These are phyloP conservation scores for Emys orbicularis DNA, from an alignment of 2,797 vertebrate species.

Conservation along the genomic window DNA sequence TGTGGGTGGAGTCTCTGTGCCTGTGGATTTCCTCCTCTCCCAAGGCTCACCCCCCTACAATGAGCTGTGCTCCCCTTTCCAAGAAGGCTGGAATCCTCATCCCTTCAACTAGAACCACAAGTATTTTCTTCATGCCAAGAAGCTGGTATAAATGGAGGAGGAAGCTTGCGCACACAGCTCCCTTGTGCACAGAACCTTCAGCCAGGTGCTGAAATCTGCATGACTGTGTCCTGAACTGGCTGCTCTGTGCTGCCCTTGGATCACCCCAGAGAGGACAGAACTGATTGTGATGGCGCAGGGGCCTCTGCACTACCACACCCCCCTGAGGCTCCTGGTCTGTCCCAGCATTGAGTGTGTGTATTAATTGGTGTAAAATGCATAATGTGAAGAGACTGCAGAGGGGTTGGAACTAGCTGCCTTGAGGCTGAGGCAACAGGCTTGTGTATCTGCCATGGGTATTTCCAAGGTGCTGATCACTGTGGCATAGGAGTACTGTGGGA, in stretches of 20 bases:
- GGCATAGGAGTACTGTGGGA: neutral
- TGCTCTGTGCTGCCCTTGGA: neutral
- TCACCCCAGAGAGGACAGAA: neutral
- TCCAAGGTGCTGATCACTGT: neutral
- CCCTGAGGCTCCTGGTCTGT: neutral
- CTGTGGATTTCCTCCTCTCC: neutral
- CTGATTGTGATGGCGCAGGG: neutral
- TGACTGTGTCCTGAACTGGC: neutral
- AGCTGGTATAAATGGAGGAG: neutral
- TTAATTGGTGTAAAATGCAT: neutral
- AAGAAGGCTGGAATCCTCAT: neutral
- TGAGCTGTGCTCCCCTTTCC: neutral
- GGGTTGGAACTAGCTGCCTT: neutral
- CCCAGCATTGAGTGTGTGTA: neutral
- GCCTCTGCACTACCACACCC: neutral
- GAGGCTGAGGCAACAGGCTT: neutral
- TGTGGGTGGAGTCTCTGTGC: neutral
- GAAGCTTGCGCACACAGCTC: neutral
- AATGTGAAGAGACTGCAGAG: neutral
- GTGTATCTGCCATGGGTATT: neutral
- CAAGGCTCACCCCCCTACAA: neutral
- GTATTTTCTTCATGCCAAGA: neutral
- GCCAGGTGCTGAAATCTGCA: neutral
- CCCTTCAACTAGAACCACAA: neutral
- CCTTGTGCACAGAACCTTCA: neutral